These are phyloP conservation scores for Boleophthalmus pectinirostris DNA, from an alignment of 2,113 vertebrate species.

Conservation along the genomic window DNA sequence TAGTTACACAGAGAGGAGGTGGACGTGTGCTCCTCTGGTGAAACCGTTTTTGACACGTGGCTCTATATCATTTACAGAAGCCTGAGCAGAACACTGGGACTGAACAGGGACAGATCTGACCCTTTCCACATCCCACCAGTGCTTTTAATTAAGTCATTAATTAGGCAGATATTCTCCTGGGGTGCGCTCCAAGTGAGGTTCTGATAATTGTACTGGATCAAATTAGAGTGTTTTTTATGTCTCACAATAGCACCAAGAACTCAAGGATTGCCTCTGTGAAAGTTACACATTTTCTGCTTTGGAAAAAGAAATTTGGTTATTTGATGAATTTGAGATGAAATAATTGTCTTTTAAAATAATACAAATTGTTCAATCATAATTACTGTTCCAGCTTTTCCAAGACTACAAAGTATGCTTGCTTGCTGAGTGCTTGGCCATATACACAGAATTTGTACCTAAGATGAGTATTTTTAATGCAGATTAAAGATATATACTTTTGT, in stretches of 20 bases:
- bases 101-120: slow-evolving; percentile 70
- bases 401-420: neutral
- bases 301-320: neutral
- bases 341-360: neutral
- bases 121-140: slow-evolving; percentile 59
- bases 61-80: slow-evolving; percentile 28
- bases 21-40: neutral
- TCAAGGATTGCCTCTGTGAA: slow-evolving; percentile 14
- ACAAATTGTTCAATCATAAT: slow-evolving; percentile 3
- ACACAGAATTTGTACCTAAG: no score
- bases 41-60: slow-evolving; percentile 29
- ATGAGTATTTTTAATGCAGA: no score
- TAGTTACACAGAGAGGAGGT: neutral
- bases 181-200: slow-evolving; percentile 49
- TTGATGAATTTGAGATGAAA: neutral
- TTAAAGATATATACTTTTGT: no score
- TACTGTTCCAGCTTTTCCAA: neutral
- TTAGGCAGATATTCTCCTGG: slow-evolving; percentile 60
- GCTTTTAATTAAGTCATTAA: slow-evolving; percentile 77
- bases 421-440: neutral
- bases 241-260: slow-evolving; percentile 35
- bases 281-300: neutral
- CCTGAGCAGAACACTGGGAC: slow-evolving; percentile 49
- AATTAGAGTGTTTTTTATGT: slow-evolving; percentile 32
- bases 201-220: slow-evolving; percentile 35